A percentile compares a stretch with the other conserved stretches of the same genome.
Conservation (phyloP, 2,113 vertebrate genomes). For the Ammodytes marinus region DNA sequence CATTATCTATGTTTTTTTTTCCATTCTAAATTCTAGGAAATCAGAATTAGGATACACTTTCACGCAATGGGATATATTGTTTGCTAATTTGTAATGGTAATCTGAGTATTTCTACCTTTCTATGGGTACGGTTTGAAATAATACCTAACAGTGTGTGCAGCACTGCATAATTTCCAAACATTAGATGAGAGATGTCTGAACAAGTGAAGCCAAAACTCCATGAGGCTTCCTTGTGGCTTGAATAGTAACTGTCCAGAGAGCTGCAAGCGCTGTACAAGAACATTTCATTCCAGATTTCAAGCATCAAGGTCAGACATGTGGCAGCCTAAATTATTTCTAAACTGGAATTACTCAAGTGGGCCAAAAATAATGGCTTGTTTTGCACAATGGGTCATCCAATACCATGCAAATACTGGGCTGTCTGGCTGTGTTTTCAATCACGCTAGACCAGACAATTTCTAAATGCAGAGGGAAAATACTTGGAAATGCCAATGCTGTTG, state of each 20-base stretch:
- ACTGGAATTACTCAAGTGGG: constrained; percentile 41
- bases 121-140: too few species aligned
- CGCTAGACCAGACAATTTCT: neutral
- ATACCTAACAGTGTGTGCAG: neutral
- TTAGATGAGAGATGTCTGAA: constrained; percentile 28
- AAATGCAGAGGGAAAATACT: constrained; percentile 8
- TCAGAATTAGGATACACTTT: neutral
- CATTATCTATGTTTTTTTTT: neutral
- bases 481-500: neutral
- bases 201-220: constrained; percentile 29
- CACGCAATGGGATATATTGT: neutral
- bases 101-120: neutral
- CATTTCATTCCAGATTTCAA: constrained; percentile 44
- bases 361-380: constrained; percentile 42
- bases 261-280: constrained; percentile 41
- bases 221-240: constrained; percentile 32
- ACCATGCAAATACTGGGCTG: constrained; percentile 27
- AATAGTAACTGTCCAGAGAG: constrained; percentile 36
- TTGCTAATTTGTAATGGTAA: neutral
- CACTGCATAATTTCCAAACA: constrained; percentile 21
- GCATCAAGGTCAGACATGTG: constrained; percentile 58
- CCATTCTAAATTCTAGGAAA: neutral
- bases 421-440: neutral
- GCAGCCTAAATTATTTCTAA: constrained; percentile 45
- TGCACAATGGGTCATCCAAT: constrained; percentile 37